These are phyloP conservation scores for Drosophila lutescens DNA, from an alignment of 2,888 invertebrate genomes.

Conservation along the genomic window DNA sequence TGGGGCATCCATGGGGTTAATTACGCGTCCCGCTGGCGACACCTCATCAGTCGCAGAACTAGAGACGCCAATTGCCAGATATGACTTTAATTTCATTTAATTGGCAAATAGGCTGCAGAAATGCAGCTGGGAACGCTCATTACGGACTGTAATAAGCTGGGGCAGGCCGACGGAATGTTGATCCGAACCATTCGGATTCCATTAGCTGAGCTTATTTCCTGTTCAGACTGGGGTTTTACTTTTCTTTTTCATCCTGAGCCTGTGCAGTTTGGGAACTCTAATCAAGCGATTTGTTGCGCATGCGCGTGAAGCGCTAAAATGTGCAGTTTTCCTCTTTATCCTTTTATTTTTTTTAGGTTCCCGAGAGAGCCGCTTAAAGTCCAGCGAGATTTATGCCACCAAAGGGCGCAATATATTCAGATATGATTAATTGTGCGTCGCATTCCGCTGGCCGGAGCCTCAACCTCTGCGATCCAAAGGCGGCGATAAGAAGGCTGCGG, in stretches of 20 bases:
- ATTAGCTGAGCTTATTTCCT: conserved; percentile 74
- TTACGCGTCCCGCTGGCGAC: conserved; percentile 53
- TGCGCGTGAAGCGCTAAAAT: conserved; percentile 70
- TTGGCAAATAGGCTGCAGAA: conserved; percentile 48
- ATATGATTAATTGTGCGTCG: conserved; percentile 73
- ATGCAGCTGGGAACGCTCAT: conserved; percentile 41
- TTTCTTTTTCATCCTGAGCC: conserved; percentile 16
- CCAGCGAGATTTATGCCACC: conserved; percentile 63
- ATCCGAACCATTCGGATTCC: conserved; percentile 41
- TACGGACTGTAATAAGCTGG: conserved; percentile 37
- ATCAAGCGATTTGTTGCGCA: conserved; percentile 82
- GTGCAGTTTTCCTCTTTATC: conserved; percentile 8
- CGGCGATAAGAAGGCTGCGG: conserved; percentile 56
- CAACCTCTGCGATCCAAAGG: conserved; percentile 46
- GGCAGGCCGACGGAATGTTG: conserved; percentile 24
- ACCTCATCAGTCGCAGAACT: conserved; percentile 43
- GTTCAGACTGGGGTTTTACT: conserved; percentile 30
- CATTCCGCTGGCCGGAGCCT: conserved; percentile 22
- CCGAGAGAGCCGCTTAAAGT: conserved; percentile 48
- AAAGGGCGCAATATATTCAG: conserved; percentile 61
- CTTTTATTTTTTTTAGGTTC: not conserved
- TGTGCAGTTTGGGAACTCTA: conserved; percentile 58
- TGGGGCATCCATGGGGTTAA: conserved; percentile 38
- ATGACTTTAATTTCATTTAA: conserved; percentile 54
- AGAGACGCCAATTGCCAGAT: conserved; percentile 26